phyloP scores from a whole-genome alignment of 2,113 vertebrate species.

The Thryonomys swinderianus region DNA sequence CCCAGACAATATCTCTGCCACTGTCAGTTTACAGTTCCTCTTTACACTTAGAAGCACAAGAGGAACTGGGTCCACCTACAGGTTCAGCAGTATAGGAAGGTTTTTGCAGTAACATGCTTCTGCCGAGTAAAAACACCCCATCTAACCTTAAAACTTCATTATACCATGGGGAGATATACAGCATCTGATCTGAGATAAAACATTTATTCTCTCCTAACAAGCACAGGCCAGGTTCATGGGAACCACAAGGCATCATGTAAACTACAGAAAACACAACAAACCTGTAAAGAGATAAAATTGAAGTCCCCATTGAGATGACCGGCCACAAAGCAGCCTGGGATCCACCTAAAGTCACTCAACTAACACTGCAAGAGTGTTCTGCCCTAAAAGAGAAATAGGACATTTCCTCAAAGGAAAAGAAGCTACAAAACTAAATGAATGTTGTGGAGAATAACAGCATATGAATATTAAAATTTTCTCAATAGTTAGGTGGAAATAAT shows the following conservation, averaged over 20 bases:
- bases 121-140: neutral
- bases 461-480: neutral
- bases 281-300: neutral
- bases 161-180: neutral
- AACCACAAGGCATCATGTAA: neutral
- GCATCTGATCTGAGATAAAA: fast-evolving
- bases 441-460: neutral
- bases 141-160: neutral
- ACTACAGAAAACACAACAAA: neutral
- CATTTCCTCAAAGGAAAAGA: neutral
- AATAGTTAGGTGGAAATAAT: neutral
- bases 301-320: neutral
- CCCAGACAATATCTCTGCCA: neutral
- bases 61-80: neutral
- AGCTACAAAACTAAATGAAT: neutral
- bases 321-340: neutral
- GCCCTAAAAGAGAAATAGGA: neutral
- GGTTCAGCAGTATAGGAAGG: fast-evolving
- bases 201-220: too few relatives aligned
- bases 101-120: too few relatives aligned
- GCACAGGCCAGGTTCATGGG: too few relatives aligned
- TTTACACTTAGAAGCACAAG: neutral
- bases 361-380: neutral
- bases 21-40: fast-evolving
- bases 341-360: neutral